Evolutionary conservation across 2,113 vertebrate genomes (phyloP).

Genomic region (Pagrus major): DNA sequence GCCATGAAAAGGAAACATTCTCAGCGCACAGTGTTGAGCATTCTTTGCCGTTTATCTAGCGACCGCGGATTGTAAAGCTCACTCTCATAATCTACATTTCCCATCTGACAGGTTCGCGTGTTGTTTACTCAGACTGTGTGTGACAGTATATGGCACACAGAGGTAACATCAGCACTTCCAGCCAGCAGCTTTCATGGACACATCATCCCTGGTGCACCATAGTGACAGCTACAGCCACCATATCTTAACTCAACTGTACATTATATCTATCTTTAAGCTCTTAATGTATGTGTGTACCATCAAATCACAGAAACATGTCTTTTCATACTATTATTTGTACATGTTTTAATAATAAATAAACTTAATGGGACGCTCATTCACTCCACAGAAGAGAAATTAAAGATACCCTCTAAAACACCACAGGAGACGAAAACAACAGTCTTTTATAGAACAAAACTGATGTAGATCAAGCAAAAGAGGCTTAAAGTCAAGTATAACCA

Average conservation of each 20-base stretch:
- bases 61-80: conserved; percentile 1
- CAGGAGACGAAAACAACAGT: conserved; percentile 5
- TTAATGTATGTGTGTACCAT: not conserved
- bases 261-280: not conserved
- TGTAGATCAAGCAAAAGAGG: conserved; percentile 5
- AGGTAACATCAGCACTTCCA: conserved; percentile 30
- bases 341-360: not conserved
- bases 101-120: conserved; percentile 48
- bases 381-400: not conserved
- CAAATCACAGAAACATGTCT: not conserved
- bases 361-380: not conserved
- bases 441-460: not conserved
- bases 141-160: conserved; percentile 8
- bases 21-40: not conserved
- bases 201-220: not conserved
- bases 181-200: conserved; percentile 33
- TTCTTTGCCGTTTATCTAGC: conserved; percentile 26
- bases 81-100: conserved; percentile 48
- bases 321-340: not conserved
- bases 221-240: conserved; percentile 12
- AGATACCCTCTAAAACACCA: not conserved
- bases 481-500: conserved; percentile 13
- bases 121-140: conserved; percentile 37
- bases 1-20: conserved; percentile 29
- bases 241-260: not conserved